These are phyloP conservation scores for Oplegnathus fasciatus DNA, from an alignment of 2,113 vertebrate genomes.

Conservation along the genomic window DNA sequence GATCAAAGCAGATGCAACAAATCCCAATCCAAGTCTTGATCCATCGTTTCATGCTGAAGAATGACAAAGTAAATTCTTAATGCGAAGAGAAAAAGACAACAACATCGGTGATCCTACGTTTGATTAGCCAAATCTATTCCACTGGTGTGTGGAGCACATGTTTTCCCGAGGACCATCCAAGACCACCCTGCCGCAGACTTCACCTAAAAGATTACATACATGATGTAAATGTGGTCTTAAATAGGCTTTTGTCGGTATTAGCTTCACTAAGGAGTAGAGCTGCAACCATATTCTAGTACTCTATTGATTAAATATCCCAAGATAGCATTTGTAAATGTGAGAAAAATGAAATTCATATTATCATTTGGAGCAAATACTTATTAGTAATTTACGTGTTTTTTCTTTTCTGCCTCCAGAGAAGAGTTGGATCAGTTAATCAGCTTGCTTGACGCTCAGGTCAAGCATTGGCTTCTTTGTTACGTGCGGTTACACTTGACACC, in stretches of 20 bases:
- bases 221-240: background rate
- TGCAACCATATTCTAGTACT: too few species aligned
- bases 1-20: conserved; percentile 35
- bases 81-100: conserved; percentile 21
- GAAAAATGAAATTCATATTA: too few species aligned
- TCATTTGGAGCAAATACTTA: too few species aligned
- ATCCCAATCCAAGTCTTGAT: background rate
- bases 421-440: background rate
- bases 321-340: too few species aligned
- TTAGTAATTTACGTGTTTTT: background rate
- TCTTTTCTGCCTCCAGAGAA: background rate
- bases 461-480: background rate
- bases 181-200: conserved; percentile 13
- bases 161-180: background rate
- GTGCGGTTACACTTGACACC: background rate
- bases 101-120: background rate
- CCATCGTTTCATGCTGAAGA: conserved; percentile 16
- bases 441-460: background rate
- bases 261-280: too few species aligned
- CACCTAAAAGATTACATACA: background rate
- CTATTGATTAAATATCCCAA: too few species aligned
- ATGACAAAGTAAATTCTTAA: conserved; percentile 31
- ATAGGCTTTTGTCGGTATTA: background rate
- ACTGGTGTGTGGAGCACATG: conserved; percentile 8
- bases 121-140: conserved; percentile 5